phyloP scores from a whole-genome alignment of 2,888 invertebrate species.

The Bedellia somnulentella region DNA sequence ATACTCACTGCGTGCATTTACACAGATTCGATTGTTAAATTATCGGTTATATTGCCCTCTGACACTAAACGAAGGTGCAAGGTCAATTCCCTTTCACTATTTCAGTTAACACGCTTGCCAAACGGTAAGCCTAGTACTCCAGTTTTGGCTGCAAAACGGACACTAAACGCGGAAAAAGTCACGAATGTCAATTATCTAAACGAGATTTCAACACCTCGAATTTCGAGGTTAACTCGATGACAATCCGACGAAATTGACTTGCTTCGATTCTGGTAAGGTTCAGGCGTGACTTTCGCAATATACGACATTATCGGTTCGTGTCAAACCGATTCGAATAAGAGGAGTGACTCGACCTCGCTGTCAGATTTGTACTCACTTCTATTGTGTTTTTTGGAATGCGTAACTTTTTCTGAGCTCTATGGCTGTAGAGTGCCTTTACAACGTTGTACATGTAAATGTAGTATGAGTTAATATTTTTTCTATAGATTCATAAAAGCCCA shows the following conservation, averaged over 20 bases:
- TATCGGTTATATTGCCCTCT: constrained; percentile 16
- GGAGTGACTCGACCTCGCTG: constrained; percentile 29
- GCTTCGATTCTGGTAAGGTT: constrained; percentile 36
- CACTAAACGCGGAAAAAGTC: constrained; percentile 12
- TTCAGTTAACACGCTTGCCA: constrained; percentile 14
- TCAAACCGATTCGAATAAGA: constrained; percentile 39
- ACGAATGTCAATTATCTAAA: constrained; percentile 16
- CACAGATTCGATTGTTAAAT: constrained; percentile 6
- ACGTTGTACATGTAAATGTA: too few species aligned
- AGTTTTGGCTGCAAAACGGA: constrained; percentile 19
- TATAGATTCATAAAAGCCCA: too few species aligned
- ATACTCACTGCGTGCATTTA: not conserved
- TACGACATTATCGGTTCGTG: constrained; percentile 44
- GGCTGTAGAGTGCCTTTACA: too few species aligned
- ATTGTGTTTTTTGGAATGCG: too few species aligned
- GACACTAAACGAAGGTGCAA: constrained; percentile 16
- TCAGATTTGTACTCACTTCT: too few species aligned
- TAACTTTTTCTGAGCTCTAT: too few species aligned
- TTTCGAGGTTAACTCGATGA: constrained; percentile 23
- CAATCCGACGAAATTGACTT: constrained; percentile 23
- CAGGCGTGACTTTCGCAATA: constrained; percentile 49
- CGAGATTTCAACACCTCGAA: constrained; percentile 9
- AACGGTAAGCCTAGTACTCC: constrained; percentile 15
- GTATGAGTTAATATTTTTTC: too few species aligned
- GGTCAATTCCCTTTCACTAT: constrained; percentile 18